Conservation (phyloP, 2,113 vertebrate species). For the Periophthalmus modestus region DNA sequence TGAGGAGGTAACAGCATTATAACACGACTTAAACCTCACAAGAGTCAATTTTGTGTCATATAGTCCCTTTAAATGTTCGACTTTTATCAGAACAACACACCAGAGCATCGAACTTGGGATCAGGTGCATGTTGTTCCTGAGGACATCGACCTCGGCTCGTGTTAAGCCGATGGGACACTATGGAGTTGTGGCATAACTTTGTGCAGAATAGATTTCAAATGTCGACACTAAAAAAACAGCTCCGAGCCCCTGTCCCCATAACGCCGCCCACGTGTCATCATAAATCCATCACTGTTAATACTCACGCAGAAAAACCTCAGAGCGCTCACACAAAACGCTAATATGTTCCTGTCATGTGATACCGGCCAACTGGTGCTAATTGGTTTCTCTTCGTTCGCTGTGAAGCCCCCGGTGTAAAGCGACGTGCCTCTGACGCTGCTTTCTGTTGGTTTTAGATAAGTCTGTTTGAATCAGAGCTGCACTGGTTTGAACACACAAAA, state of each 20-base stretch:
- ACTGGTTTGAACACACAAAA: neutral
- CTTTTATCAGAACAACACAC: neutral
- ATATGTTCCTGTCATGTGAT: conserved; percentile 16
- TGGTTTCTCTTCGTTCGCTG: neutral
- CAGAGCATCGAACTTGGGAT: neutral
- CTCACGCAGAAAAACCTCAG: neutral
- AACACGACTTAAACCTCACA: too few species aligned
- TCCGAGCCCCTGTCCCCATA: neutral
- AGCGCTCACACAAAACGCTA: neutral
- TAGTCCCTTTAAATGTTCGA: neutral
- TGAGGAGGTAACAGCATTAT: too few species aligned
- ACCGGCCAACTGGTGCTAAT: conserved; percentile 5
- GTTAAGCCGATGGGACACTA: conserved; percentile 27
- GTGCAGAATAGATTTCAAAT: conserved; percentile 13
- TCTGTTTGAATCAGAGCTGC: conserved; percentile 16
- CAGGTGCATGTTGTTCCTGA: neutral
- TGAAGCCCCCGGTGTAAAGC: neutral
- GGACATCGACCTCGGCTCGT: neutral
- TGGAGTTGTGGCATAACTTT: conserved; percentile 24
- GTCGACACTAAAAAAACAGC: conserved; percentile 23
- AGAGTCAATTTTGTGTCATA: too few species aligned
- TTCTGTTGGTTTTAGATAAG: conserved; percentile 31
- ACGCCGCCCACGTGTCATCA: conserved; percentile 15
- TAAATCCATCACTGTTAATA: conserved; percentile 18
- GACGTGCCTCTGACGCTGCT: neutral